Conservation (phyloP, 2,797 vertebrate genomes). For the Heteromormyrus szaboi region DNA sequence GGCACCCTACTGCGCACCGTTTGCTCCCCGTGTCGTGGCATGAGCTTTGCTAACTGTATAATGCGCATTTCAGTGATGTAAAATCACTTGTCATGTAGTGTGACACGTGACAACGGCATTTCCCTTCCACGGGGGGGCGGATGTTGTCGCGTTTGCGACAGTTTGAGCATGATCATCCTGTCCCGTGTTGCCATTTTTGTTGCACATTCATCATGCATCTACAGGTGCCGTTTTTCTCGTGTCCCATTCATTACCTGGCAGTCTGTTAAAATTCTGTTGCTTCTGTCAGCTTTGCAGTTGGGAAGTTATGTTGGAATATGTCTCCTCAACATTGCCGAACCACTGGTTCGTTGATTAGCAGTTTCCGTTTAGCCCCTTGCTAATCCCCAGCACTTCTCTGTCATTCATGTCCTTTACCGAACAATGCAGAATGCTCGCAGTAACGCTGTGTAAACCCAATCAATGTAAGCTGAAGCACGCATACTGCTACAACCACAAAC, state of each 20-base stretch:
- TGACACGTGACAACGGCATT: background rate
- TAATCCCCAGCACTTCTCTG: background rate
- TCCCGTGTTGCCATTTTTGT: background rate
- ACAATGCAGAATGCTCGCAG: background rate
- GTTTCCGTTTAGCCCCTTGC: background rate
- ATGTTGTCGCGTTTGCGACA: background rate
- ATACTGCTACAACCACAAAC: background rate
- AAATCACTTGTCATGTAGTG: background rate
- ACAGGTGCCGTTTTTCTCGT: background rate
- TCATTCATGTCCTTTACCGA: background rate
- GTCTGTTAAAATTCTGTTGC: background rate
- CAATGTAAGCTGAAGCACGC: background rate
- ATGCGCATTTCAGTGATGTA: constrained; percentile 11
- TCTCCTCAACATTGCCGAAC: background rate
- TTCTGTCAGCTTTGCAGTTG: background rate
- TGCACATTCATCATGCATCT: background rate
- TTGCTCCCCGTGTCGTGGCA: constrained; percentile 12
- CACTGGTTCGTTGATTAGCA: background rate
- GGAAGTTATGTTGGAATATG: background rate
- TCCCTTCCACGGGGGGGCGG: background rate
- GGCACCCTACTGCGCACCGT: background rate
- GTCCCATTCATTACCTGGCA: background rate
- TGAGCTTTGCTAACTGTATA: constrained; percentile 10
- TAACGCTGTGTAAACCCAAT: background rate
- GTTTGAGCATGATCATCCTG: background rate